Percentiles rank a stretch among this genome's conserved stretches.
Evolutionary conservation across 2,888 invertebrate genomes (phyloP).

Genomic region (Drosophila gaucha): DNA sequence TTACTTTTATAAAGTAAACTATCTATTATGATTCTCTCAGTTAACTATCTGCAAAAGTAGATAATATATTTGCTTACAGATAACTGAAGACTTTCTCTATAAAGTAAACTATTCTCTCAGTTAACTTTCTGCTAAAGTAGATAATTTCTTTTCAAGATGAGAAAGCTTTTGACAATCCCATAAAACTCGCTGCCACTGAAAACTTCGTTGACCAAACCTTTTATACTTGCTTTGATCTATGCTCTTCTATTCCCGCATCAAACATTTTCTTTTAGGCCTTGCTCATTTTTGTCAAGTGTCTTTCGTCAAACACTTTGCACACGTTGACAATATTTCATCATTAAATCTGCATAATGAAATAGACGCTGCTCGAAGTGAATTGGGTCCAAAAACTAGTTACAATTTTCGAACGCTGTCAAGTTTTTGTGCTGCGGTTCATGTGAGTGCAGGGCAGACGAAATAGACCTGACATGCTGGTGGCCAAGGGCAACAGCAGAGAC

Average conservation of each 20-base stretch:
- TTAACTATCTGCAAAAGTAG: too few relatives aligned
- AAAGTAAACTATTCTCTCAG: too few relatives aligned
- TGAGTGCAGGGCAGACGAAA: conserved; percentile 21
- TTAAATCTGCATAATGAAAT: conserved; percentile 39
- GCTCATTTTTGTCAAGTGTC: conserved; percentile 19
- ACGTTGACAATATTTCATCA: conserved; percentile 42
- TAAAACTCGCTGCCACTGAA: too few relatives aligned
- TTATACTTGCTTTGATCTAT: not conserved
- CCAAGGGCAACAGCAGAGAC: conserved; percentile 44
- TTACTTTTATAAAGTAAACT: too few relatives aligned
- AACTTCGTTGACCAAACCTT: too few relatives aligned
- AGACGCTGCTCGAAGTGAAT: not conserved
- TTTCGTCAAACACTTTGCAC: conserved; percentile 23
- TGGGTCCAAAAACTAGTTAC: conserved; percentile 14
- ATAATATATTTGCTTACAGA: too few relatives aligned
- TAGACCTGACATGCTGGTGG: conserved; percentile 36
- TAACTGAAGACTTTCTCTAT: too few relatives aligned
- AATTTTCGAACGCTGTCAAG: conserved; percentile 29
- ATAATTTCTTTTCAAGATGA: too few relatives aligned
- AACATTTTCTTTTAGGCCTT: not conserved
- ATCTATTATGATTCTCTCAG: too few relatives aligned
- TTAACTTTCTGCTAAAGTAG: too few relatives aligned
- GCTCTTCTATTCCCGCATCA: not conserved
- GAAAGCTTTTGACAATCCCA: too few relatives aligned
- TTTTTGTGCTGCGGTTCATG: conserved; percentile 36